Percentiles rank a stretch among this genome's conserved stretches.
Evolutionary conservation across 1,140 invertebrate species (phyloP).

Genomic region (Leptinotarsa texana): DNA sequence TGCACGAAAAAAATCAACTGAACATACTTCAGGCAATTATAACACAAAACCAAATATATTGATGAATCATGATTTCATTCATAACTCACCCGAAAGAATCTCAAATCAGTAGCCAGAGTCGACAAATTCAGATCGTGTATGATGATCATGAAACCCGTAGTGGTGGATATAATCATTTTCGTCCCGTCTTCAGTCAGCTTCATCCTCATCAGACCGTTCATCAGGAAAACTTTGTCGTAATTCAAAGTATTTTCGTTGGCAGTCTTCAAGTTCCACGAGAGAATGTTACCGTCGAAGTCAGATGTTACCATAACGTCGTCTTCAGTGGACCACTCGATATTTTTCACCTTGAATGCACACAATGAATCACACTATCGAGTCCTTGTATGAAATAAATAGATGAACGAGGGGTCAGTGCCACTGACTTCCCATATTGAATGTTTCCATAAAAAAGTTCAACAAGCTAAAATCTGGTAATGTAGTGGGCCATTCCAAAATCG

Average conservation of each 20-base stretch:
- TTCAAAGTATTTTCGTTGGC: constrained; percentile 77
- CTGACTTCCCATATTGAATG: too few species aligned
- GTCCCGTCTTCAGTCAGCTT: constrained; percentile 80
- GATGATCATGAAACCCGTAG: constrained; percentile 85
- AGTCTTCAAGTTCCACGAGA: constrained; percentile 93
- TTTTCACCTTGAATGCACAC: constrained; percentile 67
- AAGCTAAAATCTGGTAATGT: too few species aligned
- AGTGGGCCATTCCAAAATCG: too few species aligned
- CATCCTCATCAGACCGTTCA: constrained; percentile 85
- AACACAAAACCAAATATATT: neutral
- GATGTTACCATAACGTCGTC: constrained; percentile 86
- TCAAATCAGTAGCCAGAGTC: constrained; percentile 77
- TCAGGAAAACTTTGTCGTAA: constrained; percentile 80
- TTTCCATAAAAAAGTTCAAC: too few species aligned
- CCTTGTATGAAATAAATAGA: too few species aligned
- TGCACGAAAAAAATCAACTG: neutral
- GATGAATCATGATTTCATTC: neutral
- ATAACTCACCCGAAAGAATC: constrained; percentile 76
- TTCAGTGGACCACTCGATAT: constrained; percentile 89
- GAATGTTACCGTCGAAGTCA: constrained; percentile 91
- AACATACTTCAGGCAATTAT: neutral
- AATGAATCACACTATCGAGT: neutral
- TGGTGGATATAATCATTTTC: constrained; percentile 89
- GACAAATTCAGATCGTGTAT: constrained; percentile 86
- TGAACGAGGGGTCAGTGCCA: too few species aligned